Evolutionary conservation across 2,113 vertebrate genomes (phyloP).

Genomic region (Opisthocomus hoazin): DNA sequence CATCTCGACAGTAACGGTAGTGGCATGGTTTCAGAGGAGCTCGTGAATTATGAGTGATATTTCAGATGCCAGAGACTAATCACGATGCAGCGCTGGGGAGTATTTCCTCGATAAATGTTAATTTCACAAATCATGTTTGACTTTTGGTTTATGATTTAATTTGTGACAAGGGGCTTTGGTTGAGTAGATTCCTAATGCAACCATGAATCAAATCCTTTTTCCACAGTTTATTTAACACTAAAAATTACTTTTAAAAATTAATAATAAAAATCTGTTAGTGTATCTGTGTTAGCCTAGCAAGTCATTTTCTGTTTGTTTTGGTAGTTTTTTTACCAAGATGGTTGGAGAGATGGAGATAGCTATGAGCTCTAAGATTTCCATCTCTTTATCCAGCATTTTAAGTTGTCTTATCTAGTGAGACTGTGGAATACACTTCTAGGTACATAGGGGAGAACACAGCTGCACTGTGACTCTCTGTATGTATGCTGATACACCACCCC

Average conservation of each 20-base stretch:
- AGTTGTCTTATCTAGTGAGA: background rate
- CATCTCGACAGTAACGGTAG: background rate
- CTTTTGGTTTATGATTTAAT: conserved; percentile 73
- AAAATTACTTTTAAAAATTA: conserved; percentile 5
- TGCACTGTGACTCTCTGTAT: background rate
- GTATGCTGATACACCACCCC: background rate
- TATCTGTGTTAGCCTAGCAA: background rate
- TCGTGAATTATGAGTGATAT: conserved; percentile 51
- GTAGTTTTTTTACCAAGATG: background rate
- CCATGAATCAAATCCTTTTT: conserved; percentile 72
- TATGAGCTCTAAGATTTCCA: background rate
- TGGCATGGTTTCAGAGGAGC: conserved; percentile 11
- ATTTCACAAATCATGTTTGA: conserved; percentile 75
- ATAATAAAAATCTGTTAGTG: background rate
- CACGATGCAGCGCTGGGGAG: conserved; percentile 45
- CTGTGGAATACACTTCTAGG: background rate
- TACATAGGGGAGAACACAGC: background rate
- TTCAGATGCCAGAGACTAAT: conserved; percentile 62
- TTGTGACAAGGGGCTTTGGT: conserved; percentile 73
- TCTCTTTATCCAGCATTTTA: background rate
- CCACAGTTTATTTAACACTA: conserved; percentile 30
- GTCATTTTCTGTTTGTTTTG: background rate
- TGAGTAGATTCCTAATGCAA: conserved; percentile 72
- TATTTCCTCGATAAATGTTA: conserved; percentile 66
- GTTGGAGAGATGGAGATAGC: background rate